Base-by-base conservation (phyloP, 2,113 vertebrate genomes). In the Lophius piscatorius region DNA sequence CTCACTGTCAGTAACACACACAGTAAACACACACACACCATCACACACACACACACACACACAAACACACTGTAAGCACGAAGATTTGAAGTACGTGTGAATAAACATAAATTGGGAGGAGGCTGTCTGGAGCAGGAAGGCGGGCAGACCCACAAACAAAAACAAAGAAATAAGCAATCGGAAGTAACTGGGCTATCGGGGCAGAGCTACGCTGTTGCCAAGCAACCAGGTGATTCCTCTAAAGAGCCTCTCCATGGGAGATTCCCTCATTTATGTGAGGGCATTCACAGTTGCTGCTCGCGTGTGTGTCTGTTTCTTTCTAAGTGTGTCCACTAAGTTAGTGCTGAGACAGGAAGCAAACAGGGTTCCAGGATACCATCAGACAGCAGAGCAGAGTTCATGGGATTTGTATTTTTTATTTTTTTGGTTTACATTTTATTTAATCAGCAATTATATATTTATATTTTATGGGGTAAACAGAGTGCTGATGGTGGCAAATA, bases 191-290 rank as follows among this genome's bases (percentile, higher is more conserved):
- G 76, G 83, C 80, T 67, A 50, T 58, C 51, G 40, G 81, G 80
- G 82, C 79, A 82, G 80, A 70, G 78, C 80, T 83, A 78, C 68
- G 44, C 87, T 88, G 92, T 92, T 92, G 86, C 92, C 79, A 85
- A 68, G 90, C 81, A 92, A 94, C 91, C 74, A 79, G 84, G 85
- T 84, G 79, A 76, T 90, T 92, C 88, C 89, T 89, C 79, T 68
- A 75, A 87, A 87, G 78, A 84, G 74, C 73, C 75, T 76, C 85
- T 87, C 85, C 79, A 67, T 82, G 82, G 85, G 88, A 91, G 88
- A 87, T 88, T 83, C 87, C 87, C 85, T 80, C 46, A 41, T 83
- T 84, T 83, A 71, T 82, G 63, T 78, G 75, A 64, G 80, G 77
- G 76, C 81, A 87, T 84, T 78, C 64, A 71, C 78, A n/a, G n/a